A percentile compares a stretch with the other conserved stretches of the same genome.
Evolutionary conservation across 2,113 vertebrate species (phyloP).

Genomic region (Gobio gobio): DNA sequence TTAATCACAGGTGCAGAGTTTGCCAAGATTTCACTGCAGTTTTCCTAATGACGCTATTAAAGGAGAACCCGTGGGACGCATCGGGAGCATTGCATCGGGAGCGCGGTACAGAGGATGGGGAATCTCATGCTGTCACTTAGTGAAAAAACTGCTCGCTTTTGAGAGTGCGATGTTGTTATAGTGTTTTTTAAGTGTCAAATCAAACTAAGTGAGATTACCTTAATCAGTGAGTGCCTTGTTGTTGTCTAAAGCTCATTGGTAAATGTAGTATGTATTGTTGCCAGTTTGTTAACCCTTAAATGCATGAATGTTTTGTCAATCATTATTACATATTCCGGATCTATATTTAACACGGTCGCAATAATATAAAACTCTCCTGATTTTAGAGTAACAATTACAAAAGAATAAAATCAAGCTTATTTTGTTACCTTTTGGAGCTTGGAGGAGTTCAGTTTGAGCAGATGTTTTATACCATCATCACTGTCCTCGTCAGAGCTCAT

Average conservation of each 20-base stretch:
- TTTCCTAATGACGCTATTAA: constrained; percentile 51
- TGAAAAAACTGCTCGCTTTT: background rate
- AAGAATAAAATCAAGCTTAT: too few relatives aligned
- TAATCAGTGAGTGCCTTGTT: background rate
- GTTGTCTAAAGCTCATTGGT: background rate
- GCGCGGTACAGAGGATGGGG: background rate
- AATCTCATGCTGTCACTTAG: background rate
- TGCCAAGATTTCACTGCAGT: constrained; percentile 43
- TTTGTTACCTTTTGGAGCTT: too few relatives aligned
- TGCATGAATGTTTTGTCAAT: too few relatives aligned
- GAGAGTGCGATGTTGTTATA: background rate
- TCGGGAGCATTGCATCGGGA: background rate
- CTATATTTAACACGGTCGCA: too few relatives aligned
- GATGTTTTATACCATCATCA: too few relatives aligned
- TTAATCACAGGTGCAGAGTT: constrained; percentile 31
- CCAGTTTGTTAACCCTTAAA: background rate
- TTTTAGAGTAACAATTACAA: too few relatives aligned
- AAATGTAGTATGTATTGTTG: background rate
- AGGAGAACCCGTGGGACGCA: constrained; percentile 3
- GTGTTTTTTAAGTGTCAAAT: background rate
- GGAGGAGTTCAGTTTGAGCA: too few relatives aligned
- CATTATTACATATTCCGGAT: too few relatives aligned
- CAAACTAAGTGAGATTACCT: background rate
- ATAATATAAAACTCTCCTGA: too few relatives aligned
- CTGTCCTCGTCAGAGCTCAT: too few relatives aligned